These are phyloP conservation scores for Numenius arquata DNA, from an alignment of 2,113 vertebrate genomes.

Conservation along the genomic window DNA sequence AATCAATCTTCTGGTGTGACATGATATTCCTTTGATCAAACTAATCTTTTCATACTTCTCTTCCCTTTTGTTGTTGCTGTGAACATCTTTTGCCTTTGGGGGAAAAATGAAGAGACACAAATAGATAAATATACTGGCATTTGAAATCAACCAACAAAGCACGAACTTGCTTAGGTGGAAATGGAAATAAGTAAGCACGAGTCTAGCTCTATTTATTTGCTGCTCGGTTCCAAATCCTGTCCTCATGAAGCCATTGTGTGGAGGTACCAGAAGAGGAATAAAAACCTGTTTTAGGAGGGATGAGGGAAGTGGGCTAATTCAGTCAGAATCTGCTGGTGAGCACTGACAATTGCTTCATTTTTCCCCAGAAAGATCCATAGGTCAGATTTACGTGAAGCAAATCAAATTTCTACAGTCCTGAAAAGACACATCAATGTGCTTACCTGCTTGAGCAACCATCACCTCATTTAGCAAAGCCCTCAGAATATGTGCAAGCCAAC, in stretches of 20 bases:
- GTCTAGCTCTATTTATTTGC: background rate
- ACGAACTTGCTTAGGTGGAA: background rate
- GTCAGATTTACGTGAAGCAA: background rate
- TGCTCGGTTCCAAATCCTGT: background rate
- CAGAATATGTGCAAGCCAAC: background rate
- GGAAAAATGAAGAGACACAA: background rate
- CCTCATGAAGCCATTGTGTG: background rate
- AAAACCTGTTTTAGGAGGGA: rapidly evolving
- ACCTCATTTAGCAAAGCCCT: background rate
- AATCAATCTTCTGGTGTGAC: slow-evolving; percentile 34
- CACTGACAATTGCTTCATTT: background rate
- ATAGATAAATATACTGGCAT: background rate
- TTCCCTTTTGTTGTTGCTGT: background rate
- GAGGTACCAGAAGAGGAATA: background rate
- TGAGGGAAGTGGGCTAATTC: background rate
- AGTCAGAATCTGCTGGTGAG: background rate
- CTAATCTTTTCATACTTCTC: slow-evolving; percentile 16
- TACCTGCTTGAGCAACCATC: background rate
- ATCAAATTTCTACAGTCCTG: background rate
- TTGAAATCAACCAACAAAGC: background rate
- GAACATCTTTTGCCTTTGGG: slow-evolving; percentile 1
- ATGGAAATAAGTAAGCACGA: background rate
- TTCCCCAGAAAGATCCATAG: background rate
- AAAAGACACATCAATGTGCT: background rate
- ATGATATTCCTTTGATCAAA: slow-evolving; percentile 37